phyloP scores from a whole-genome alignment of 2,113 vertebrate species.

The Callorhinus ursinus region DNA sequence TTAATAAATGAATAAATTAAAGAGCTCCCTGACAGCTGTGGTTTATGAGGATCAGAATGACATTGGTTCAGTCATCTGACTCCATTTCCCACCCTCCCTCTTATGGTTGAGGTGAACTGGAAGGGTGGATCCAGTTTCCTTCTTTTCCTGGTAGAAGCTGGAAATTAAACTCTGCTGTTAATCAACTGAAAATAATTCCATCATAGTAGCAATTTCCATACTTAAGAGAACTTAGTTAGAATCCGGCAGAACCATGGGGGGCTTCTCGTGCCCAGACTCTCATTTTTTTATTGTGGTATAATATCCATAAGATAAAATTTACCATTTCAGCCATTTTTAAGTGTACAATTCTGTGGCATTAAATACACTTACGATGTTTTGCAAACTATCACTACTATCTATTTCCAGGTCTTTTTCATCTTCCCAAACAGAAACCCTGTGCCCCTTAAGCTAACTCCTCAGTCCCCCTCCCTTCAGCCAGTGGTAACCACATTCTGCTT shows the following conservation, averaged over 20 bases:
- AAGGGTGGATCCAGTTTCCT: not conserved
- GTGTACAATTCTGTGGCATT: not conserved
- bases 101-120: not conserved
- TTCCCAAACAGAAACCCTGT: not conserved
- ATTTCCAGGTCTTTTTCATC: not conserved
- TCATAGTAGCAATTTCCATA: not conserved
- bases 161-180: not conserved
- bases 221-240: not conserved
- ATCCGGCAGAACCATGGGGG: not conserved
- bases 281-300: not conserved
- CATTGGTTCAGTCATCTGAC: not conserved
- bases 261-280: not conserved
- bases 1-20: conserved; percentile 72
- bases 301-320: not conserved
- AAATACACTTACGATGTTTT: not conserved
- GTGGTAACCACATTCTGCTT: not conserved
- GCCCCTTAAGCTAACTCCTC: not conserved
- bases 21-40: conserved; percentile 34
- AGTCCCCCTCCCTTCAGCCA: not conserved
- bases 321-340: not conserved
- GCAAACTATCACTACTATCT: not conserved
- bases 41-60: conserved; percentile 23
- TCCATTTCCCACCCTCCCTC: not conserved
- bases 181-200: not conserved
- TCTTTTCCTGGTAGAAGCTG: not conserved